Conservation (phyloP, 2,113 vertebrate genomes). For the Egretta garzetta region DNA sequence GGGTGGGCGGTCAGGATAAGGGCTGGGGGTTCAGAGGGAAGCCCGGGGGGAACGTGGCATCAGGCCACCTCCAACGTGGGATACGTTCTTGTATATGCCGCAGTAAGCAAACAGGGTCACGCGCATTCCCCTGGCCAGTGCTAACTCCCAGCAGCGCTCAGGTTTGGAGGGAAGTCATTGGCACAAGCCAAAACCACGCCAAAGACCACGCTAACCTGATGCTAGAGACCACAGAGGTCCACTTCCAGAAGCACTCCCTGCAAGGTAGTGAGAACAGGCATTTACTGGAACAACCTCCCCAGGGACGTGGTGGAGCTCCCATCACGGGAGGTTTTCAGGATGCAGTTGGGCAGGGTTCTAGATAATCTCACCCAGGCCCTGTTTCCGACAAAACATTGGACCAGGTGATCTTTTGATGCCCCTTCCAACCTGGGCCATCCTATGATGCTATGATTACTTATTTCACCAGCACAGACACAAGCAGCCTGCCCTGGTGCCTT, state of each 20-base stretch:
- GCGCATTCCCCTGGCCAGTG: fast-evolving
- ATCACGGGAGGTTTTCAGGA: not conserved
- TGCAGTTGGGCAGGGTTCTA: not conserved
- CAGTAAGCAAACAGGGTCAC: fast-evolving
- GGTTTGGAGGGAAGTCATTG: not conserved
- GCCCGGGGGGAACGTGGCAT: fast-evolving
- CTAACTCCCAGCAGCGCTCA: not conserved
- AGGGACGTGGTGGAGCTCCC: not conserved
- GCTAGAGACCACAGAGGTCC: not conserved
- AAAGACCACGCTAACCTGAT: not conserved
- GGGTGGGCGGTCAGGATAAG: not conserved
- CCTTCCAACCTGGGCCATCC: not conserved
- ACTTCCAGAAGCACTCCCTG: not conserved
- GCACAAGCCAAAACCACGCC: not conserved
- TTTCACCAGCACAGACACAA: not conserved
- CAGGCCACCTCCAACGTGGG: fast-evolving
- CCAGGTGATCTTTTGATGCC: not conserved
- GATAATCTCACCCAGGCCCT: not conserved
- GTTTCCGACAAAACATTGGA: not conserved
- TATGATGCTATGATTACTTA: not conserved
- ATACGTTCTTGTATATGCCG: fast-evolving
- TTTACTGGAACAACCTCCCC: too few species aligned
- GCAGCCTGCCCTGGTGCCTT: not conserved
- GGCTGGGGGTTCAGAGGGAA: not conserved
- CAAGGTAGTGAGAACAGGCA: fast-evolving